Base-by-base conservation (phyloP, 2,113 vertebrate species). In the Cairina moschata region DNA sequence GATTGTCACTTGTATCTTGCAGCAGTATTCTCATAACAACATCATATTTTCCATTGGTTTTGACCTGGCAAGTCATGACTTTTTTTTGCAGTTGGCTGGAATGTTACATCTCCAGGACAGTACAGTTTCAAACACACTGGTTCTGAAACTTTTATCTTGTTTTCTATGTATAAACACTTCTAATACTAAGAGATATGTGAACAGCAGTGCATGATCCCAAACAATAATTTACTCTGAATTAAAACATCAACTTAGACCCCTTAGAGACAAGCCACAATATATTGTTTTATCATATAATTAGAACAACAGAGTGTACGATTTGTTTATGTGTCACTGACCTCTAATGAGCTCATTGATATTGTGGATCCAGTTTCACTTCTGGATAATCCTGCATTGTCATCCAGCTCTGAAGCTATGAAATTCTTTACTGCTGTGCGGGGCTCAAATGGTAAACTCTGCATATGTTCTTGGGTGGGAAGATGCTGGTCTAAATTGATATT, bases 311-410 rank as follows among this genome's bases (percentile, higher is more conserved):
- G n/a, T 72, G 96, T 91, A 69, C 81, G 83, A 76, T 77, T 90
- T 93, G 29, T 68, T 93, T 91, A 73, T 66, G 55, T 29, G 74
- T 46, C 82, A 97, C 98, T 98, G 98, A 99, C 99, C 99, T 99
- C 99, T 98, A 99, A 97, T 91, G 99, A 99, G 97, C 99, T 99
- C 99, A 99, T 99, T 58, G 99, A 99, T 98, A 99, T 99, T 60
- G 99, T 99, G 17, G 99, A 99, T 91, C 99, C 99, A 73, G 99
- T 99, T 97, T 99, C 99, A n/a, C 99, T 99, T 95, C 99, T 98
- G 44, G 99, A 99, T 92, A 99, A 98, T 92, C 99, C 99, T 29
- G 98, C 98, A 63, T 97, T 98, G 97, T 99, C 99, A 97, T 99
- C 99, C 98, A 99, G 98, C 96, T 99, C 99, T 2, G 99, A 98